These are phyloP conservation scores for Mechanitis messenoides DNA, from an alignment of 2,888 invertebrate species.

Conservation along the genomic window DNA sequence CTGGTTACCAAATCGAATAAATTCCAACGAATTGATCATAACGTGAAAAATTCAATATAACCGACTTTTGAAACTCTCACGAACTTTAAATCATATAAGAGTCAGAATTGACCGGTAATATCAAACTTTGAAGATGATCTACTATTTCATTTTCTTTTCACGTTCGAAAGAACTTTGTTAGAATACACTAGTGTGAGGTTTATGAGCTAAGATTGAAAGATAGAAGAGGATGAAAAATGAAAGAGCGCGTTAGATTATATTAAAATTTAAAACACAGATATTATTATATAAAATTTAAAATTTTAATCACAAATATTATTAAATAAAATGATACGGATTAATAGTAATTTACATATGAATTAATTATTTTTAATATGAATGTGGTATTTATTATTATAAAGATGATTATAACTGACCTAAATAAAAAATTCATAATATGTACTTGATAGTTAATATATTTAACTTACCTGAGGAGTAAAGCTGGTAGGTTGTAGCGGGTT, in stretches of 20 bases:
- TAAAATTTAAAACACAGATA: too few relatives aligned
- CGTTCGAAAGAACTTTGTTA: neutral
- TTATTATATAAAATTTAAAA: too few relatives aligned
- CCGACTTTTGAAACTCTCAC: conserved; percentile 1
- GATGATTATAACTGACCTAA: too few relatives aligned
- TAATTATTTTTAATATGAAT: too few relatives aligned
- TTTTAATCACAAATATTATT: too few relatives aligned
- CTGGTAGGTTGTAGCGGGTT: conserved; percentile 60
- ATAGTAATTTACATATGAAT: too few relatives aligned
- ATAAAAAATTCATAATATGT: too few relatives aligned
- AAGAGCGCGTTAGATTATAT: too few relatives aligned
- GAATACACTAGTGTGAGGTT: conserved; percentile 2
- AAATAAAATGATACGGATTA: too few relatives aligned
- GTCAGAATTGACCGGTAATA: conserved; percentile 3
- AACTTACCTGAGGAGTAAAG: conserved; percentile 64
- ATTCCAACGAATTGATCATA: neutral
- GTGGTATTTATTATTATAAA: too few relatives aligned
- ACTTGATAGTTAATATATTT: neutral
- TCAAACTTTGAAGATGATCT: conserved; percentile 4
- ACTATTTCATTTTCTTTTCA: conserved; percentile 3
- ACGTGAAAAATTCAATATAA: neutral
- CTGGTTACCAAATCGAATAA: neutral
- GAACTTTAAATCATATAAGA: conserved; percentile 5
- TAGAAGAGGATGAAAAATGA: neutral
- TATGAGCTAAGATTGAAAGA: neutral